Evolutionary conservation across 2,888 invertebrate species (phyloP).

Genomic region (Ormyrus thymus): DNA sequence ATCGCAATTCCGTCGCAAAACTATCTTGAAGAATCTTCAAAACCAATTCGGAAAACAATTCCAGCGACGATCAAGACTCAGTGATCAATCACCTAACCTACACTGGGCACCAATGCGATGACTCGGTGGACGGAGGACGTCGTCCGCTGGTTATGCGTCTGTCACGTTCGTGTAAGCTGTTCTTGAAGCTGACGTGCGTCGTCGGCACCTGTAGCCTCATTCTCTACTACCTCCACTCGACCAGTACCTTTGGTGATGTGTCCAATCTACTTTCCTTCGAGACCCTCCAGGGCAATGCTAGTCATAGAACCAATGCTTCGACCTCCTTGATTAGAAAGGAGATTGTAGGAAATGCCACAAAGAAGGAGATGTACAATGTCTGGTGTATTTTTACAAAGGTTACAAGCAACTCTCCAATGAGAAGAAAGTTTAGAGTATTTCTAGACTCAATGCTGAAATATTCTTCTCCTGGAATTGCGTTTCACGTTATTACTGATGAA

Average conservation of each 20-base stretch:
- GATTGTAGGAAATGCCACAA: neutral
- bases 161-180: conserved; percentile 36
- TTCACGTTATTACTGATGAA: conserved; percentile 81
- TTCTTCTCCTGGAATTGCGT: conserved; percentile 75
- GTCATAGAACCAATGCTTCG: conserved; percentile 25
- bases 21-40: no score
- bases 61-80: no score
- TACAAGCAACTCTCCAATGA: conserved; percentile 76
- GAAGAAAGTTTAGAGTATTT: conserved; percentile 76
- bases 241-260: conserved; percentile 20
- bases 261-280: neutral
- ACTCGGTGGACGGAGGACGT: conserved; percentile 23
- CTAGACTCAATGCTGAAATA: conserved; percentile 76
- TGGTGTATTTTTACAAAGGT: conserved; percentile 80
- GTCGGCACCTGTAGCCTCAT: conserved; percentile 9
- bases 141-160: conserved; percentile 51
- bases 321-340: conserved; percentile 14
- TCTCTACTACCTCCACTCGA: conserved; percentile 34
- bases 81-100: neutral
- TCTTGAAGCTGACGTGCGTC: conserved; percentile 31
- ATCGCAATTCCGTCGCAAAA: no score
- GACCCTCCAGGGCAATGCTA: conserved; percentile 10
- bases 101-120: conserved; percentile 31
- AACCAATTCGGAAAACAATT: no score
- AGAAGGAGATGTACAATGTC: conserved; percentile 71